Evolutionary conservation across 2,797 vertebrate species (phyloP).

Genomic region (Taeniopygia guttata): DNA sequence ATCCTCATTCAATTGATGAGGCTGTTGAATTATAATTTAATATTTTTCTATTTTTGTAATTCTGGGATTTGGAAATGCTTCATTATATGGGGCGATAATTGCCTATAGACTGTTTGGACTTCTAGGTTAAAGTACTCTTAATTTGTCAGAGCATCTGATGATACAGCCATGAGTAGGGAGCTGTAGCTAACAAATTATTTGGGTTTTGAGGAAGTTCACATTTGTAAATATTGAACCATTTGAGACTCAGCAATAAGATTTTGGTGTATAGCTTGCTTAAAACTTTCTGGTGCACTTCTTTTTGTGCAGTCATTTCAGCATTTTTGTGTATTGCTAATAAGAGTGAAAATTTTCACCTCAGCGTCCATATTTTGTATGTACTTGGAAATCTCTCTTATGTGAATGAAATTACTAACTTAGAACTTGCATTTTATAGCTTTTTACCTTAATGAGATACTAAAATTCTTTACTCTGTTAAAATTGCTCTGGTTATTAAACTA

Average conservation of each 20-base stretch:
- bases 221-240: background rate
- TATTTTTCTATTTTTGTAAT: background rate
- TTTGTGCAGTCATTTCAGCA: background rate
- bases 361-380: accelerated
- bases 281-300: background rate
- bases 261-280: background rate
- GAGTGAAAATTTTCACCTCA: background rate
- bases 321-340: background rate
- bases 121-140: background rate
- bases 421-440: background rate
- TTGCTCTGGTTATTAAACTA: background rate
- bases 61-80: background rate
- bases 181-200: background rate
- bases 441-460: background rate
- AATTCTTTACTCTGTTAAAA: background rate
- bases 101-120: background rate
- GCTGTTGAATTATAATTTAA: background rate
- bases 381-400: background rate
- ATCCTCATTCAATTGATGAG: background rate
- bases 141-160: background rate
- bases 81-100: background rate
- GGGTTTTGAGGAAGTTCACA: background rate
- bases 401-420: background rate
- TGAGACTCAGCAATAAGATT: background rate
- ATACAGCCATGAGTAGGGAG: background rate